These are phyloP conservation scores for Trachops cirrhosus DNA, from an alignment of 2,797 vertebrate genomes.

Conservation along the genomic window DNA sequence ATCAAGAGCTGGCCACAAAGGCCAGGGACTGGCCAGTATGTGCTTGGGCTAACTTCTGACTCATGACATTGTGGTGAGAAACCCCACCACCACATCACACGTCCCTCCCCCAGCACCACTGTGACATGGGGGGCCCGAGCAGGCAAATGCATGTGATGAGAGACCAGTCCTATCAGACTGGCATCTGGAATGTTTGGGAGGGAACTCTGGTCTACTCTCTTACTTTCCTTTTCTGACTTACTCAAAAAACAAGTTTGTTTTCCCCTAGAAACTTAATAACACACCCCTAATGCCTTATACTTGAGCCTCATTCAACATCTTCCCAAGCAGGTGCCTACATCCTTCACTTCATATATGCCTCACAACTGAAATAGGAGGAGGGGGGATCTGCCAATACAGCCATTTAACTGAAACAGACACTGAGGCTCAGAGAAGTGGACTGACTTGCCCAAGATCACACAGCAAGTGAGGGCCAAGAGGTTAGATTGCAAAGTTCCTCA, in stretches of 20 bases:
- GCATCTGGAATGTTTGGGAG: not conserved
- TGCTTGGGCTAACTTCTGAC: not conserved
- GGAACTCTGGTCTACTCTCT: not conserved
- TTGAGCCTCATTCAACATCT: not conserved
- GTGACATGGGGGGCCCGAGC: not conserved
- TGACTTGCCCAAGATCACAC: not conserved
- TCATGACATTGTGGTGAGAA: not conserved
- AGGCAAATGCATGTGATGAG: not conserved
- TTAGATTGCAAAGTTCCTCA: not conserved
- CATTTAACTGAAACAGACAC: not conserved
- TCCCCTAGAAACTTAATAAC: not conserved
- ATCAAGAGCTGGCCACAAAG: not conserved
- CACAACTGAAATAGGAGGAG: not conserved
- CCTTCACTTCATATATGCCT: not conserved
- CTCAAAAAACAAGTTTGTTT: not conserved
- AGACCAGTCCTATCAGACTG: not conserved
- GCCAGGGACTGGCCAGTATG: not conserved
- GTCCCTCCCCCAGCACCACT: not conserved
- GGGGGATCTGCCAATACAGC: not conserved
- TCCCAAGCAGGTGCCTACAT: not conserved
- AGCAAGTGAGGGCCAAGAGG: not conserved
- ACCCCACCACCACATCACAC: not conserved
- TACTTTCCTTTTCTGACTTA: not conserved
- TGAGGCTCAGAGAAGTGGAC: not conserved
- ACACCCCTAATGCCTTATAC: not conserved